Percentiles rank a stretch among this genome's conserved stretches.
Conservation (phyloP, 2,888 invertebrate genomes). For the Cynaeus angustus region DNA sequence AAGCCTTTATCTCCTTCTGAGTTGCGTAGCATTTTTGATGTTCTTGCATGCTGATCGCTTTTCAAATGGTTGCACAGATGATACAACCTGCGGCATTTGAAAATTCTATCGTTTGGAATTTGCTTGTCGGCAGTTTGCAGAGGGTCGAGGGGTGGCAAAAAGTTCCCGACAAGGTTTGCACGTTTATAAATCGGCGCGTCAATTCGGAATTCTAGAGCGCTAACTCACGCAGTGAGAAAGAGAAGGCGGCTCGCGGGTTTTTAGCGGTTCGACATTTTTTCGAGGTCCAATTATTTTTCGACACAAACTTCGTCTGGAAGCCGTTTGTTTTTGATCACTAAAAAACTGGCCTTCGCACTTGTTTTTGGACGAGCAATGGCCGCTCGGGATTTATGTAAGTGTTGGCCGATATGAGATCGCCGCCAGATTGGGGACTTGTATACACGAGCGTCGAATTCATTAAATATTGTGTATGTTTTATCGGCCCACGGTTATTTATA, state of each 20-base stretch:
- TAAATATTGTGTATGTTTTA: slow-evolving; percentile 56
- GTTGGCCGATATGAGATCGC: slow-evolving; percentile 62
- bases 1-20: too few relatives aligned
- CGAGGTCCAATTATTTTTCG: slow-evolving; percentile 68
- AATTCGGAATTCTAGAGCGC: slow-evolving; percentile 67
- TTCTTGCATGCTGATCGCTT: background rate
- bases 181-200: slow-evolving; percentile 65
- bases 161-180: slow-evolving; percentile 44
- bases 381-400: slow-evolving; percentile 62
- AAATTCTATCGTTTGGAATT: slow-evolving; percentile 38
- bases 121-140: slow-evolving; percentile 34
- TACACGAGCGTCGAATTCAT: slow-evolving; percentile 58
- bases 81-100: slow-evolving; percentile 12
- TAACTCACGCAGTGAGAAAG: slow-evolving; percentile 64
- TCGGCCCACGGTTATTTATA: slow-evolving; percentile 51
- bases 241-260: slow-evolving; percentile 60
- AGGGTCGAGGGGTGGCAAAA: slow-evolving; percentile 43
- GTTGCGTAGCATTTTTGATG: too few relatives aligned
- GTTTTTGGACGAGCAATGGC: slow-evolving; percentile 61
- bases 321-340: slow-evolving; percentile 64
- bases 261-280: slow-evolving; percentile 67
- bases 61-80: background rate
- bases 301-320: slow-evolving; percentile 66
- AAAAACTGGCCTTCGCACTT: slow-evolving; percentile 66
- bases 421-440: slow-evolving; percentile 55